Evolutionary conservation across 2,797 vertebrate genomes (phyloP).

Genomic region (Rhadinocentrus ornatus): DNA sequence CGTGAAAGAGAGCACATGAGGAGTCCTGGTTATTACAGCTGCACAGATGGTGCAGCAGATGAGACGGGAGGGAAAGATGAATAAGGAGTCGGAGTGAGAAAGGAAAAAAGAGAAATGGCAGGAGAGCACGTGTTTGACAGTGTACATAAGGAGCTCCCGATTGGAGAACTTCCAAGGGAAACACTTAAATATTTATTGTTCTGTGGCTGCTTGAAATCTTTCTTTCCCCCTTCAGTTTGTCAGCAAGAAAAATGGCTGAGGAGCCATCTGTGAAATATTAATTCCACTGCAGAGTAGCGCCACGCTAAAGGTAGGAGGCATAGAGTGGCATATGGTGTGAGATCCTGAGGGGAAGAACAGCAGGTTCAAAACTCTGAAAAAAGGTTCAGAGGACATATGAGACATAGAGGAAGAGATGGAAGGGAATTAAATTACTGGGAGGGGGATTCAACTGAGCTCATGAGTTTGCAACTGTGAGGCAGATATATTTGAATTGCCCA

Average conservation of each 20-base stretch:
- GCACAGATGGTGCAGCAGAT: constrained; percentile 81
- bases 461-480: constrained; percentile 62
- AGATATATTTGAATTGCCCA: constrained; percentile 60
- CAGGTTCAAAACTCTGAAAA: constrained; percentile 24
- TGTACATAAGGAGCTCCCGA: constrained; percentile 62
- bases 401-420: constrained; percentile 29
- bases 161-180: constrained; percentile 66
- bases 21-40: constrained; percentile 69
- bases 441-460: constrained; percentile 58
- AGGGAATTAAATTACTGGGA: constrained; percentile 67
- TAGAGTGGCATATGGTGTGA: constrained; percentile 51
- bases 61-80: constrained; percentile 68
- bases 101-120: constrained; percentile 51
- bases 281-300: constrained; percentile 49
- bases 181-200: constrained; percentile 75
- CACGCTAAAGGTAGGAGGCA: constrained; percentile 37
- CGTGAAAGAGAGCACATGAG: too few relatives aligned
- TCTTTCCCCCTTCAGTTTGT: constrained; percentile 53
- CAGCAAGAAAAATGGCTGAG: constrained; percentile 63
- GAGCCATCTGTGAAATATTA: constrained; percentile 72
- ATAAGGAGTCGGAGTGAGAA: constrained; percentile 52
- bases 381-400: constrained; percentile 27
- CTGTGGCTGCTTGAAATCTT: constrained; percentile 62
- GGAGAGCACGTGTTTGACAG: constrained; percentile 57
- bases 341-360: constrained; percentile 53